Evolutionary conservation across 2,113 vertebrate species (phyloP).

Genomic region (Acinonyx jubatus): DNA sequence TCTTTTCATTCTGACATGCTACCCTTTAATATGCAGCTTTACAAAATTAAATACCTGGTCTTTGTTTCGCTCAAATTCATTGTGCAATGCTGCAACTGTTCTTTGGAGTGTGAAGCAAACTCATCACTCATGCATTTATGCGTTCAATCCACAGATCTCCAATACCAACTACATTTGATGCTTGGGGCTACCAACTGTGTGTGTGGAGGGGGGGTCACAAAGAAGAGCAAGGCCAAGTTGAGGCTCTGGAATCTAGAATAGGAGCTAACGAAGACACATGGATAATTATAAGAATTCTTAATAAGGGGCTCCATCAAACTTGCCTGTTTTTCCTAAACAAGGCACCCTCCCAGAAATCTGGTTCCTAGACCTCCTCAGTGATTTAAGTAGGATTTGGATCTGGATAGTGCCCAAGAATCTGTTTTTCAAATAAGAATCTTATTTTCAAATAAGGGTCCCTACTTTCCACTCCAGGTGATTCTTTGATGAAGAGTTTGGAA

Average conservation of each 20-base stretch:
- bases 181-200: neutral
- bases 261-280: neutral
- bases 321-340: conserved; percentile 9
- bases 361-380: neutral
- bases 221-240: neutral
- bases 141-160: neutral
- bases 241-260: neutral
- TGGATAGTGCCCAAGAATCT: neutral
- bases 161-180: neutral
- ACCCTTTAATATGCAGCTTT: neutral
- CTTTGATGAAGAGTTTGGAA: conserved; percentile 12
- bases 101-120: conserved; percentile 1
- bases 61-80: conserved; percentile 14
- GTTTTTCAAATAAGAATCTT: neutral
- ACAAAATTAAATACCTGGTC: neutral
- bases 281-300: neutral
- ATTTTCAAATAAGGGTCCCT: neutral
- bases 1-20: neutral
- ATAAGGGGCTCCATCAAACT: conserved; percentile 11
- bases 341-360: neutral
- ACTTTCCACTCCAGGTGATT: neutral
- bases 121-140: neutral
- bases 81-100: neutral
- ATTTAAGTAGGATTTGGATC: neutral
- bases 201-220: neutral